Conservation (phyloP, 2,113 vertebrate species). For the Prochilodus magdalenae region DNA sequence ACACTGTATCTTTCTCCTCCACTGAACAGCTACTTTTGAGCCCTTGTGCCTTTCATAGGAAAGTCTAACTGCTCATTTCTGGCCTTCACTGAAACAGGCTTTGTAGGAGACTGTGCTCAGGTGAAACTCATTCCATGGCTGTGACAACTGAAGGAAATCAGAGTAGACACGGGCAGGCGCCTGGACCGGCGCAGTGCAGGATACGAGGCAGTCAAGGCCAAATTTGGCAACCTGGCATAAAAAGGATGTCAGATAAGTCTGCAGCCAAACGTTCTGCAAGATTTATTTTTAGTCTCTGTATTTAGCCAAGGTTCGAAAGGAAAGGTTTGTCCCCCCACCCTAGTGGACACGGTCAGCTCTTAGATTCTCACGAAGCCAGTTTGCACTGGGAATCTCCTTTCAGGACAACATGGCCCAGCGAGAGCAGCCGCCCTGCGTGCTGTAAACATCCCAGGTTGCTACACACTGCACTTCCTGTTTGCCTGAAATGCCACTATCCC, state of each 20-base stretch:
- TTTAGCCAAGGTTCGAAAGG: conserved; percentile 53
- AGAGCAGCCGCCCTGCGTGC: conserved; percentile 59
- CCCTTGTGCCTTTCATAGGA: neutral
- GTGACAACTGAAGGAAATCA: conserved; percentile 45
- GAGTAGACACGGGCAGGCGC: conserved; percentile 31
- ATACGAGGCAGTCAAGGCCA: conserved; percentile 55
- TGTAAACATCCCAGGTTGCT: conserved; percentile 55
- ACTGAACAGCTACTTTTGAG: neutral
- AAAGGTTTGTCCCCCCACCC: conserved; percentile 57
- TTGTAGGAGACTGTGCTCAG: conserved; percentile 12
- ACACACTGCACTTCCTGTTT: conserved; percentile 56
- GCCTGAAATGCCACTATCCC: conserved; percentile 50
- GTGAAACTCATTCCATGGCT: conserved; percentile 34
- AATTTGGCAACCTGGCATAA: conserved; percentile 67
- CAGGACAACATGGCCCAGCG: conserved; percentile 61
- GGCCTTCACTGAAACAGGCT: neutral
- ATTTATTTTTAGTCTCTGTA: conserved; percentile 70
- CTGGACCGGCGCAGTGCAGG: conserved; percentile 52
- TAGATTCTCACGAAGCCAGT: conserved; percentile 57
- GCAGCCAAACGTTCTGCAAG: conserved; percentile 41
- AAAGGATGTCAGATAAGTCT: conserved; percentile 70
- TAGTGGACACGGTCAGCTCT: conserved; percentile 12
- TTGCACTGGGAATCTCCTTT: conserved; percentile 70
- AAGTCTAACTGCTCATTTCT: neutral
- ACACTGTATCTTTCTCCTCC: neutral